These are phyloP conservation scores for Xenopus petersii DNA, from an alignment of 2,797 vertebrate species.

Conservation along the genomic window DNA sequence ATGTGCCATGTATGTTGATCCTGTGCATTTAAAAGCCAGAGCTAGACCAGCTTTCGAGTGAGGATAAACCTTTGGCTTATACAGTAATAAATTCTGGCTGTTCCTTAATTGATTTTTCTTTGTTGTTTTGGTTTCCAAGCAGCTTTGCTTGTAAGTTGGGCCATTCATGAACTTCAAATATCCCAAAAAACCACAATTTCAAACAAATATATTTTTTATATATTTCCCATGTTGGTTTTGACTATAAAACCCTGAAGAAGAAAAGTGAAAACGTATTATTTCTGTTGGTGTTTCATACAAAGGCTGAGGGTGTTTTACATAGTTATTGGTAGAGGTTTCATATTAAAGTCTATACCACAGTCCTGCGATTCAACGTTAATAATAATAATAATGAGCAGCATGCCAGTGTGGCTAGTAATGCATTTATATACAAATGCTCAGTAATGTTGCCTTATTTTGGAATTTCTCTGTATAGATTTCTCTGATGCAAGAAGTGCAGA, in stretches of 20 bases:
- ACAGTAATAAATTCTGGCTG: too few relatives aligned
- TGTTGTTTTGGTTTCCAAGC: neutral
- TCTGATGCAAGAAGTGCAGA: neutral
- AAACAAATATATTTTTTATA: neutral
- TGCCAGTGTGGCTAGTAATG: slow-evolving; percentile 31
- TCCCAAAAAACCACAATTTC: neutral
- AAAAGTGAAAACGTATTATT: neutral
- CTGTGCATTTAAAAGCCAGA: too few relatives aligned
- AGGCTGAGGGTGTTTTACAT: neutral
- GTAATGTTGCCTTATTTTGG: slow-evolving; percentile 26
- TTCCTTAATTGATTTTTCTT: too few relatives aligned
- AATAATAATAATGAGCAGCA: slow-evolving; percentile 21
- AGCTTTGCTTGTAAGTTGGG: neutral
- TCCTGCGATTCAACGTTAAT: slow-evolving; percentile 24
- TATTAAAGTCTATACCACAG: slow-evolving; percentile 33
- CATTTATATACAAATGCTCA: slow-evolving; percentile 18
- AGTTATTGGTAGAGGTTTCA: slow-evolving; percentile 32
- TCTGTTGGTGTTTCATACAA: neutral
- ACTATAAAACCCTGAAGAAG: neutral
- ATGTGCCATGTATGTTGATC: too few relatives aligned
- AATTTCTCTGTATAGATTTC: slow-evolving; percentile 11
- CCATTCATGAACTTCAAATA: too few relatives aligned
- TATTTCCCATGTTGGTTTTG: neutral
- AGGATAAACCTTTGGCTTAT: too few relatives aligned
- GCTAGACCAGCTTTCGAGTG: too few relatives aligned